Evolutionary conservation across 2,113 vertebrate species (phyloP).

Genomic region (Ifrita kowaldi): DNA sequence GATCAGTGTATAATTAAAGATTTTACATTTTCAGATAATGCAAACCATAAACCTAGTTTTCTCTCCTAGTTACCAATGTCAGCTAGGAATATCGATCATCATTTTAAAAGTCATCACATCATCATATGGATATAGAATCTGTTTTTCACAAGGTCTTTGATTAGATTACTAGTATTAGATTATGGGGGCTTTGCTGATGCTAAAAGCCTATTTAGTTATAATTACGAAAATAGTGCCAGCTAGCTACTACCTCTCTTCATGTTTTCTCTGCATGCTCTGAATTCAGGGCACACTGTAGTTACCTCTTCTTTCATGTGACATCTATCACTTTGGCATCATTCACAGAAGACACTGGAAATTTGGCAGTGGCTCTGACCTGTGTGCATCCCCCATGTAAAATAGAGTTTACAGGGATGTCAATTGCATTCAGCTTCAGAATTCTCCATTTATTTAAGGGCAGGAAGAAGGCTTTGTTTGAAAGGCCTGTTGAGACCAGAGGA

Average conservation of each 20-base stretch:
- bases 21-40: slow-evolving; percentile 20
- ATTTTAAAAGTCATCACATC: slow-evolving; percentile 56
- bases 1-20: neutral
- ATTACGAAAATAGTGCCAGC: slow-evolving; percentile 52
- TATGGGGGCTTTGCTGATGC: slow-evolving; percentile 47
- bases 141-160: slow-evolving; percentile 50
- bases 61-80: neutral
- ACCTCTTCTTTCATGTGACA: neutral
- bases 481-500: neutral
- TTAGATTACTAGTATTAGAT: slow-evolving; percentile 65
- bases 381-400: neutral
- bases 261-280: neutral
- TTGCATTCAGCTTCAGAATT: neutral
- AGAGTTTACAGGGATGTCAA: neutral
- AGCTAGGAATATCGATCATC: slow-evolving; percentile 35
- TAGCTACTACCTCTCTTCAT: neutral
- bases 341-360: neutral
- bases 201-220: slow-evolving; percentile 56
- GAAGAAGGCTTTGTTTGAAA: neutral
- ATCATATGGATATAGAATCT: slow-evolving; percentile 56
- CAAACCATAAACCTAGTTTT: slow-evolving; percentile 5
- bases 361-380: neutral
- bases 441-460: neutral
- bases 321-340: neutral
- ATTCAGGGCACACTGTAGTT: neutral